Conservation (phyloP, 2,888 invertebrate genomes). For the Conistra vaccinii region DNA sequence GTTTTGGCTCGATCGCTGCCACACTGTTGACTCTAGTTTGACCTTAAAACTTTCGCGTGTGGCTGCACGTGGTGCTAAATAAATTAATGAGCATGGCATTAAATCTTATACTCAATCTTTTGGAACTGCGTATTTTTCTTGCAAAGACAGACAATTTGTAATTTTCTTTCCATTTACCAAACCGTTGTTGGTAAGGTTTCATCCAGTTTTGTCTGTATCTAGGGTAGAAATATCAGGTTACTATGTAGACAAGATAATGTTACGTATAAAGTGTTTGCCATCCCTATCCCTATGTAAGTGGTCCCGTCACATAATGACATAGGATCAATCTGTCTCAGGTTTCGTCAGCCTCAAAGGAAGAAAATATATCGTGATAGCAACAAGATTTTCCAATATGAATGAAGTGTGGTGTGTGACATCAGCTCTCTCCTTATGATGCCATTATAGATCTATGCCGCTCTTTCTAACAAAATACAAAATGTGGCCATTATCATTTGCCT, state of each 20-base stretch:
- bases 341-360: background rate
- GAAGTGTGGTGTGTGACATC: no score
- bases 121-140: background rate
- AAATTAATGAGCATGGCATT: background rate
- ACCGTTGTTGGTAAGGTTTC: background rate
- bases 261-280: slow-evolving; percentile 11
- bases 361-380: background rate
- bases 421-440: no score
- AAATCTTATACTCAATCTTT: slow-evolving; percentile 5
- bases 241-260: background rate
- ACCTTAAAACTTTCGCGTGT: slow-evolving; percentile 37
- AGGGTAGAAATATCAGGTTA: background rate
- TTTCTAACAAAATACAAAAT: no score
- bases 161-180: no score
- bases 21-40: slow-evolving; percentile 27
- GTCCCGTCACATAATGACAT: background rate
- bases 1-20: slow-evolving; percentile 33
- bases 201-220: background rate
- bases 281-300: slow-evolving; percentile 1
- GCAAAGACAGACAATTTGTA: background rate
- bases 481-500: no score
- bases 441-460: no score
- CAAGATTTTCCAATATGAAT: no score
- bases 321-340: slow-evolving; percentile 6
- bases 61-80: slow-evolving; percentile 20